Percentiles rank a stretch among this genome's conserved stretches.
These are phyloP conservation scores for Neopipo cinnamomea DNA, from an alignment of 2,113 vertebrate species.

Conservation along the genomic window DNA sequence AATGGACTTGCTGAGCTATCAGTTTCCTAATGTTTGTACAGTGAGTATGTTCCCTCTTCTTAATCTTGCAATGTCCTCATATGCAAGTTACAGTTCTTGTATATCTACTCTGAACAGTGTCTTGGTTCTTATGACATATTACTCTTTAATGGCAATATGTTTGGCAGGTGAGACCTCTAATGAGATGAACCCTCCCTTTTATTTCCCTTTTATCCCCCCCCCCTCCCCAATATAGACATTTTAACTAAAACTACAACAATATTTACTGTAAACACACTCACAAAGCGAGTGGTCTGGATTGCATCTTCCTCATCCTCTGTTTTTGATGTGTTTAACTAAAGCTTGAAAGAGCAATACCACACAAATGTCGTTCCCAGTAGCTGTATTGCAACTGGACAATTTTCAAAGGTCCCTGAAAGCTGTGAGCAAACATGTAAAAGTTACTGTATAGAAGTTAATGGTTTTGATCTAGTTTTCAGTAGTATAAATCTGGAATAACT, in stretches of 20 bases:
- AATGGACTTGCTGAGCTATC: background rate
- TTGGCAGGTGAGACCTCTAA: background rate
- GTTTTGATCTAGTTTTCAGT: constrained; percentile 25
- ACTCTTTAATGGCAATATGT: background rate
- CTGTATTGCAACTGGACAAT: background rate
- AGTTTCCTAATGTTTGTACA: background rate
- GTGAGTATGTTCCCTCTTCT: background rate
- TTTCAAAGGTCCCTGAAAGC: constrained; percentile 28
- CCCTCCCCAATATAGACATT: background rate
- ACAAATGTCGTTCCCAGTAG: background rate
- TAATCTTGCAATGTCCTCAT: background rate
- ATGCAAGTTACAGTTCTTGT: background rate
- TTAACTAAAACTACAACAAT: background rate
- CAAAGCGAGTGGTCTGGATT: background rate
- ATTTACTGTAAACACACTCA: background rate
- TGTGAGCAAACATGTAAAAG: background rate
- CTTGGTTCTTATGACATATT: background rate
- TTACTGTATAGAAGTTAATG: background rate
- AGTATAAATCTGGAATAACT: constrained; percentile 19
- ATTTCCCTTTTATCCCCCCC: background rate
- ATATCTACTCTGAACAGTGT: background rate
- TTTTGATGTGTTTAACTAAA: background rate
- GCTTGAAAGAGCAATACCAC: background rate
- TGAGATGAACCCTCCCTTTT: background rate
- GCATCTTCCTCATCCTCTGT: background rate